Conservation (phyloP, 2,113 vertebrate species). For the Strix aluco region DNA sequence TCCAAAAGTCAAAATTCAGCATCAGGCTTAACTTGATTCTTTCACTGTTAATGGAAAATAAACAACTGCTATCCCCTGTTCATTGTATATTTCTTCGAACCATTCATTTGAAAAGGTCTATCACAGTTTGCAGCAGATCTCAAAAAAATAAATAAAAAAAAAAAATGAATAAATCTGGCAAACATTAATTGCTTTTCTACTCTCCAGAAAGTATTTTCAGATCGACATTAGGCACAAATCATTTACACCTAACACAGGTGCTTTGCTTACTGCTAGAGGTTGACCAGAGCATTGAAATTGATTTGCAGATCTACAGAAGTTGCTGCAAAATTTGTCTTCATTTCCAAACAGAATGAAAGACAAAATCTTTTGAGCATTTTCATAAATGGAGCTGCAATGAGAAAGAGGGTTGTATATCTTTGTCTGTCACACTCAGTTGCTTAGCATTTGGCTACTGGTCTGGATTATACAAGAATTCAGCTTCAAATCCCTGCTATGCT, state of each 20-base stretch:
- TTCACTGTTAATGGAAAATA: neutral
- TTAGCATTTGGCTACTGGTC: conserved; percentile 19
- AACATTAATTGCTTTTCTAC: neutral
- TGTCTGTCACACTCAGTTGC: neutral
- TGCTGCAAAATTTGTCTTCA: neutral
- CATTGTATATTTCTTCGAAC: neutral
- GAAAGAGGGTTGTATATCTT: neutral
- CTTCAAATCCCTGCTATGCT: neutral
- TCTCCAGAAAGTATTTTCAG: neutral
- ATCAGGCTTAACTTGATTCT: neutral
- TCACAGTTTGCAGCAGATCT: neutral
- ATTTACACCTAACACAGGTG: neutral
- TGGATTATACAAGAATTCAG: neutral
- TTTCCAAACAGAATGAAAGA: neutral
- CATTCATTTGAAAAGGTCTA: neutral
- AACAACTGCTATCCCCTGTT: neutral
- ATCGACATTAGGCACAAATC: neutral
- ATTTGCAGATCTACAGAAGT: neutral
- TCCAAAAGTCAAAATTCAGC: neutral
- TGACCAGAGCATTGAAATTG: neutral
- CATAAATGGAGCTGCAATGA: neutral
- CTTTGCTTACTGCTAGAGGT: neutral
- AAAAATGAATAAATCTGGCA: neutral
- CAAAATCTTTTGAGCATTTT: conserved; percentile 1
- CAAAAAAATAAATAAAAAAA: neutral